Evolutionary conservation across 1,140 invertebrate species (phyloP).

Genomic region (Drosophila subpulchrella): DNA sequence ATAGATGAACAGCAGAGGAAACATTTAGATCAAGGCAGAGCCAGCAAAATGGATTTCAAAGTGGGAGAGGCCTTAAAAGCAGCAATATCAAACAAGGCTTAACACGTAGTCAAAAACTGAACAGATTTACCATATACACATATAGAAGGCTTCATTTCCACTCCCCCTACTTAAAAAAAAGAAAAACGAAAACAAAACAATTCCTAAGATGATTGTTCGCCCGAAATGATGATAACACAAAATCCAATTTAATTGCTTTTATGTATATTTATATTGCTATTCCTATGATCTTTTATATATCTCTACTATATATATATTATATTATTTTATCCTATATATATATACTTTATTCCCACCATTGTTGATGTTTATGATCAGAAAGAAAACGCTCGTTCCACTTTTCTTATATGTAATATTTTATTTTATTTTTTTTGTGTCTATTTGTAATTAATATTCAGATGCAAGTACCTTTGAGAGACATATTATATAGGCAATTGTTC

Average conservation of each 20-base stretch:
- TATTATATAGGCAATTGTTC: conserved; percentile 37
- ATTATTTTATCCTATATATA: conserved; percentile 20
- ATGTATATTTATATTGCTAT: conserved; percentile 45
- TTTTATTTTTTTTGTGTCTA: conserved; percentile 13
- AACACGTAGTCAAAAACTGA: conserved; percentile 6
- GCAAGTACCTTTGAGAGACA: conserved; percentile 50
- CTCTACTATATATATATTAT: conserved; percentile 29
- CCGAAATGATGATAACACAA: conserved; percentile 15
- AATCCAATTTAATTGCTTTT: conserved; percentile 47
- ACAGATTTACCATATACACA: not conserved
- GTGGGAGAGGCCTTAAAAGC: conserved; percentile 21
- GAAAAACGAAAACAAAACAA: conserved; percentile 22
- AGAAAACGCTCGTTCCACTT: conserved; percentile 8
- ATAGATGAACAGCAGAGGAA: conserved; percentile 16
- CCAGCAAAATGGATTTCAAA: conserved; percentile 22
- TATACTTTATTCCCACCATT: conserved; percentile 16
- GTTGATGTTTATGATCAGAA: conserved; percentile 25
- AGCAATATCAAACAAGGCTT: conserved; percentile 21
- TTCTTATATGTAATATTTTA: conserved; percentile 23
- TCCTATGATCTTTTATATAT: conserved; percentile 38
- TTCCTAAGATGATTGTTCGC: conserved; percentile 48
- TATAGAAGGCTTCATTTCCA: conserved; percentile 9
- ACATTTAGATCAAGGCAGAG: conserved; percentile 37
- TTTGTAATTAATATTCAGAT: conserved; percentile 41
- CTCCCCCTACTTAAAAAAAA: conserved; percentile 19